Conservation (phyloP, 2,113 vertebrate genomes). For the Symphodus melops region DNA sequence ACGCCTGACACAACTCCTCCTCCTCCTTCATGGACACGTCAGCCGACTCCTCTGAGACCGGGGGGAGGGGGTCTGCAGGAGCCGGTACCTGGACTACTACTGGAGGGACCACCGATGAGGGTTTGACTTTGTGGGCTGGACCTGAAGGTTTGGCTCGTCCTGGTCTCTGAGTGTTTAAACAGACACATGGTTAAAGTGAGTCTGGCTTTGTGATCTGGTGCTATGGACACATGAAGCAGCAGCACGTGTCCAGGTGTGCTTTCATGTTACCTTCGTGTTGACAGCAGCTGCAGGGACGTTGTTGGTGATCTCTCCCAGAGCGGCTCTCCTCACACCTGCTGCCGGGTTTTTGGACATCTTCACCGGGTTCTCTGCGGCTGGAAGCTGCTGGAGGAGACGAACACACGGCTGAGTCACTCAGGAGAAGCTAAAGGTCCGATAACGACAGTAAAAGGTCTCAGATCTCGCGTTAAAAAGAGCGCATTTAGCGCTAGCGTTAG, state of each 20-base stretch:
- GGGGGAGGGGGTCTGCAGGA: background rate
- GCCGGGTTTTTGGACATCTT: slow-evolving; percentile 53
- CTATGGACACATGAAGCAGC: too few relatives aligned
- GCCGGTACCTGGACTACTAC: slow-evolving; percentile 19
- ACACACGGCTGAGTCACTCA: rapidly evolving
- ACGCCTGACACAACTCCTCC: slow-evolving; percentile 90
- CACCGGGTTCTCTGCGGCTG: slow-evolving; percentile 58
- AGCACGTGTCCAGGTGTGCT: too few relatives aligned
- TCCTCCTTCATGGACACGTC: slow-evolving; percentile 88
- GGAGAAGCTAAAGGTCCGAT: too few relatives aligned
- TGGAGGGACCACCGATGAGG: slow-evolving; percentile 40
- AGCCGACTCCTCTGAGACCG: slow-evolving; percentile 7
- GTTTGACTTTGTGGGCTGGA: slow-evolving; percentile 53
- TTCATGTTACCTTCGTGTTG: slow-evolving; percentile 67
- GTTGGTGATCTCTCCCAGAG: slow-evolving; percentile 80
- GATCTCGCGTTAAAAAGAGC: too few relatives aligned
- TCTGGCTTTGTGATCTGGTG: too few relatives aligned
- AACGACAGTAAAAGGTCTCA: too few relatives aligned
- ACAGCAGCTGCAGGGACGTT: slow-evolving; percentile 61
- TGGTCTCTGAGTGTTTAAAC: slow-evolving; percentile 54
- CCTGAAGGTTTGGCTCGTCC: slow-evolving; percentile 46
- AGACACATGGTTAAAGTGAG: too few relatives aligned
- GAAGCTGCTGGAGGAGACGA: background rate
- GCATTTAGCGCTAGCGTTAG: too few relatives aligned
- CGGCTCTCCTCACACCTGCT: slow-evolving; percentile 62